Base-by-base conservation (phyloP, 2,113 vertebrate species). In the Piliocolobus tephrosceles region DNA sequence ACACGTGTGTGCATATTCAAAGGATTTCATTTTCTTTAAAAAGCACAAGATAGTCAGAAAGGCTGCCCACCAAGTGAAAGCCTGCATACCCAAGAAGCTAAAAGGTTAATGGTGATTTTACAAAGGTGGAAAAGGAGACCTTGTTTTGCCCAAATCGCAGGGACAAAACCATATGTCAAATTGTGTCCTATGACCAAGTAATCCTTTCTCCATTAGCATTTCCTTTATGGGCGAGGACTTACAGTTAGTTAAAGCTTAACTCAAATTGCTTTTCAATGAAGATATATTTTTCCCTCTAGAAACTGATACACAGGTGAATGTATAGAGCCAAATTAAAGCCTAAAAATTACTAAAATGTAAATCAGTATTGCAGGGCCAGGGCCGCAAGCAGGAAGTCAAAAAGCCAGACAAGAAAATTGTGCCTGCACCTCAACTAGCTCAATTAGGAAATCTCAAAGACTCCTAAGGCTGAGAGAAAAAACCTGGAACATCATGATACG, bases 191-290 rank as follows among this genome's bases (percentile, higher is more conserved):
- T 72, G 75, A 61, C 84, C 45, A 14, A 38, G 14, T 12, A 50
- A 12, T 6, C n/a, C 32, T 47, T 47, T 72, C 32, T 79, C 32
- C 25, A 16, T 76, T 20, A 89, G 79, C 55, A 14, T 38, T 73
- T 52, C 52, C 20, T 58, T 76, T 58, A 18, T 47, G 61, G 91
- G 43, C 27, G 30, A 95, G 45, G 90, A 22, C 88, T 43, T 14
- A 2, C 50, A 47, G 55, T 87, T 52, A 22, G 76, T 84, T 95
- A 96, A 93, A 93, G 55, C 5, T 43, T 93, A 93, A 89, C 95
- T 96, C 78, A 81, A 85, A 38, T 57, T 88, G 86, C 82, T 94
- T 96, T 88, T 82, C 22, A 93, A 27, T 78, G 52, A 84, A 90
- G 87, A 84, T 55, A 12, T 0, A 10, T n/a, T 90, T 47, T 90